Evolutionary conservation across 2,797 vertebrate genomes (phyloP).

Genomic region (Sarcophilus harrisii): DNA sequence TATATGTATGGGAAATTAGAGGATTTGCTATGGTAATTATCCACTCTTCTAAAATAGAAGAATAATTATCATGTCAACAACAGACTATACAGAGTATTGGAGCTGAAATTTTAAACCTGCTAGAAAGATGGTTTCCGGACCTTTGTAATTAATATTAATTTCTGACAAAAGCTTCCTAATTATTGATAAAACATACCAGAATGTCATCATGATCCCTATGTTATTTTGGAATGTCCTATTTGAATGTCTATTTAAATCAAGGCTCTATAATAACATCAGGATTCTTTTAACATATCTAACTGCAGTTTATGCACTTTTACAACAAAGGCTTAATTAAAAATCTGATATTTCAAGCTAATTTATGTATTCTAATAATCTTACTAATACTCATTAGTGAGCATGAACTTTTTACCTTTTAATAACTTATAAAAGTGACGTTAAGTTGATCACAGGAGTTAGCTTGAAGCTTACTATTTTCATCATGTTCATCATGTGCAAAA

Average conservation of each 20-base stretch:
- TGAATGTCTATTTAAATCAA: slow-evolving; percentile 34
- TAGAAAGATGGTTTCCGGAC: slow-evolving; percentile 76
- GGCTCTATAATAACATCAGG: slow-evolving; percentile 6
- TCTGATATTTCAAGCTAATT: slow-evolving; percentile 22
- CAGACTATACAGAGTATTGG: slow-evolving; percentile 68
- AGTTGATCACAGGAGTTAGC: slow-evolving; percentile 43
- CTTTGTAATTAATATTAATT: slow-evolving; percentile 79
- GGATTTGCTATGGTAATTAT: slow-evolving; percentile 72
- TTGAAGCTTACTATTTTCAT: slow-evolving; percentile 32
- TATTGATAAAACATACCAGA: slow-evolving; percentile 75
- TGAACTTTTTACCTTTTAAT: slow-evolving; percentile 45
- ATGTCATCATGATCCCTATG: slow-evolving; percentile 58
- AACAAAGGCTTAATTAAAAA: neutral
- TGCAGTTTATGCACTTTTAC: slow-evolving; percentile 21
- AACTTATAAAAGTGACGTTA: slow-evolving; percentile 57
- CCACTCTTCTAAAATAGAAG: slow-evolving; percentile 72
- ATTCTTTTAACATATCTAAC: neutral
- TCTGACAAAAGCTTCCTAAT: slow-evolving; percentile 78
- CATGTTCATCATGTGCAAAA: neutral
- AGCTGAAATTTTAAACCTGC: slow-evolving; percentile 70
- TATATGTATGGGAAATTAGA: slow-evolving; percentile 61
- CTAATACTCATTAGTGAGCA: slow-evolving; percentile 53
- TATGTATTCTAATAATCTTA: slow-evolving; percentile 34
- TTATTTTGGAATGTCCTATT: slow-evolving; percentile 27
- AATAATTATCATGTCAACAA: slow-evolving; percentile 75